Percentiles rank a stretch among this genome's conserved stretches.
Conservation (phyloP, 1,140 invertebrate species). For the Seison nebaliae region DNA sequence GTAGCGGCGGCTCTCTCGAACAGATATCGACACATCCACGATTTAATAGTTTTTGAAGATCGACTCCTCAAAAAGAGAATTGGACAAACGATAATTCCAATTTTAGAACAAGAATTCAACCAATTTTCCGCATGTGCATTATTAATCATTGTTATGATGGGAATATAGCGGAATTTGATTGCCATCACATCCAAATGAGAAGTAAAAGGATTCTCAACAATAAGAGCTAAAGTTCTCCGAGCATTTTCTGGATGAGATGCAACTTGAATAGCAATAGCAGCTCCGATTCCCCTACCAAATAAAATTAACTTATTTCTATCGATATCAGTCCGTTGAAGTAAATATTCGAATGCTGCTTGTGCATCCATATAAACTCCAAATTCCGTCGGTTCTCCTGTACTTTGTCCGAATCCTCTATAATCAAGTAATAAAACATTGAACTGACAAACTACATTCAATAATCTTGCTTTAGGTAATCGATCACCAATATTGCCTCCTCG, state of each 20-base stretch:
- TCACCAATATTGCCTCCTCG: constrained; percentile 44
- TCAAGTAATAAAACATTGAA: constrained; percentile 70
- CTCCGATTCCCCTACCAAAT: constrained; percentile 68
- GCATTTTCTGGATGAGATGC: no score
- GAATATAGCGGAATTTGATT: no score
- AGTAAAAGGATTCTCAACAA: constrained; percentile 79
- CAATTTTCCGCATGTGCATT: no score
- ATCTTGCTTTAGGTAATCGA: constrained; percentile 45
- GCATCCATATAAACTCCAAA: constrained; percentile 27
- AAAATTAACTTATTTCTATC: constrained; percentile 52
- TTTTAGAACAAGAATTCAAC: no score
- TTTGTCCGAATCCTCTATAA: constrained; percentile 70
- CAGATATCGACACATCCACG: no score
- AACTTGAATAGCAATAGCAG: constrained; percentile 44
- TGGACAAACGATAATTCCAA: no score
- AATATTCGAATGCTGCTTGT: constrained; percentile 21
- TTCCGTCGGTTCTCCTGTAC: constrained; percentile 57
- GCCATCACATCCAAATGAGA: no score
- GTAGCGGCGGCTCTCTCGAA: no score
- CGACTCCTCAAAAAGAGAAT: no score
- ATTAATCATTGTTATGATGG: no score
- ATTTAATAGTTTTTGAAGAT: no score
- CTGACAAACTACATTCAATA: constrained; percentile 46
- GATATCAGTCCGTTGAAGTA: constrained; percentile 48
- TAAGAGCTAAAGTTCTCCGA: constrained; percentile 42